A percentile compares a stretch with the other conserved stretches of the same genome.
phyloP scores from a whole-genome alignment of 2,888 invertebrate species.

The Pterostichus niger region DNA sequence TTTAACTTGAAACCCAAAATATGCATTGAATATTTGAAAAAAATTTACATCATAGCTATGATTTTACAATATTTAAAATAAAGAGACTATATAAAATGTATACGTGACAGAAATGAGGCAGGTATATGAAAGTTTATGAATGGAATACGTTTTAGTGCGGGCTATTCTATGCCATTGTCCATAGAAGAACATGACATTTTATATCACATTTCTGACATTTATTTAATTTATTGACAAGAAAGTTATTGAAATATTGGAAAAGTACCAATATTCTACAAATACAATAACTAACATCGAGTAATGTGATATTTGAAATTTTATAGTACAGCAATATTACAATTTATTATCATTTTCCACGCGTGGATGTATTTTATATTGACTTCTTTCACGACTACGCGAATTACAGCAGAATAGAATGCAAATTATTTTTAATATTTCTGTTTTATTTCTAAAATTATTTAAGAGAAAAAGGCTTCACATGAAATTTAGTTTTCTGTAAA shows the following conservation, averaged over 20 bases:
- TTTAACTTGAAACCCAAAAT: too few species aligned
- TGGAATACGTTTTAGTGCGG: background rate
- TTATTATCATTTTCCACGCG: background rate
- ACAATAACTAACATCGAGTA: slow-evolving; percentile 3
- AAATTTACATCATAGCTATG: too few species aligned
- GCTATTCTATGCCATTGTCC: background rate
- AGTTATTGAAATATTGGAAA: slow-evolving; percentile 27
- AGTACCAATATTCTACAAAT: background rate
- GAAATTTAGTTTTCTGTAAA: too few species aligned
- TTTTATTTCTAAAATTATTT: too few species aligned
- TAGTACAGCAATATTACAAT: slow-evolving; percentile 3
- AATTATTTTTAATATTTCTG: too few species aligned
- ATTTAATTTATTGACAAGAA: slow-evolving; percentile 15
- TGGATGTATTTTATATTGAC: background rate
- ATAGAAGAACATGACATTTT: slow-evolving; percentile 7
- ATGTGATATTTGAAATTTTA: slow-evolving; percentile 35
- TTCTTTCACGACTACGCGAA: background rate
- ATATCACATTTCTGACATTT: slow-evolving; percentile 22
- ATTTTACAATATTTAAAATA: too few species aligned
- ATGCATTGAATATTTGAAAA: too few species aligned
- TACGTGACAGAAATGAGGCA: background rate
- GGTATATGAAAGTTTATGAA: background rate
- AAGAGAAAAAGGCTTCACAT: too few species aligned
- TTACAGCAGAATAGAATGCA: background rate
- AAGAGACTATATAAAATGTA: too few species aligned